Percentiles rank a stretch among this genome's conserved stretches.
Evolutionary conservation across 2,888 invertebrate genomes (phyloP).

Genomic region (Allacma fusca): DNA sequence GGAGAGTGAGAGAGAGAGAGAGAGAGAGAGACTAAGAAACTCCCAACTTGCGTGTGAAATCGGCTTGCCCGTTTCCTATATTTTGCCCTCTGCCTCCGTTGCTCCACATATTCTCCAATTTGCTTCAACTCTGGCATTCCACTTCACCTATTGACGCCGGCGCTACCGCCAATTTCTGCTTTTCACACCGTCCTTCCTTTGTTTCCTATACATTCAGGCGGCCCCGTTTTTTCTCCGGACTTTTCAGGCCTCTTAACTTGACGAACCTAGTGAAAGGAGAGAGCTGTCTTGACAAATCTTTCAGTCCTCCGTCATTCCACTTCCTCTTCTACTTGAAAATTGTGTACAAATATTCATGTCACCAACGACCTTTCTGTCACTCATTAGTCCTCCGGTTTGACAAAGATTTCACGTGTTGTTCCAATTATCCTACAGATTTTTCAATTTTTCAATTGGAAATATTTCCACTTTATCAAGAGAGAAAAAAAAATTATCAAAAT

Average conservation of each 20-base stretch:
- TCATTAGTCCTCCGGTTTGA: slow-evolving; percentile 5
- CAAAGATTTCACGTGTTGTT: neutral
- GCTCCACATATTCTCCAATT: slow-evolving; percentile 46
- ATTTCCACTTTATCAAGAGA: too few relatives aligned
- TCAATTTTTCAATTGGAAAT: too few relatives aligned
- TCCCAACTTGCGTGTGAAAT: slow-evolving; percentile 43
- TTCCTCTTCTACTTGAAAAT: slow-evolving; percentile 42
- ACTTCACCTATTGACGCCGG: slow-evolving; percentile 55
- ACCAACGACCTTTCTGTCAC: slow-evolving; percentile 5
- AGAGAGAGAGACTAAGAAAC: slow-evolving; percentile 28
- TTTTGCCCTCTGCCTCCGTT: slow-evolving; percentile 43
- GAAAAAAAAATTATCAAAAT: neutral
- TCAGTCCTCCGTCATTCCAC: slow-evolving; percentile 44
- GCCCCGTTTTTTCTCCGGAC: slow-evolving; percentile 50
- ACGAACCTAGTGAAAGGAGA: slow-evolving; percentile 15
- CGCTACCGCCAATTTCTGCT: slow-evolving; percentile 51
- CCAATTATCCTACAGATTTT: neutral
- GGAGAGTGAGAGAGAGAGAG: too few relatives aligned
- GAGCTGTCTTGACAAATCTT: slow-evolving; percentile 49
- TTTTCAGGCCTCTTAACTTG: slow-evolving; percentile 1
- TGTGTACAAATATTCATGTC: slow-evolving; percentile 37
- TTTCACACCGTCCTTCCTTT: slow-evolving; percentile 53
- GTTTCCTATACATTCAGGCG: slow-evolving; percentile 52
- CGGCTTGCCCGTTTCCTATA: slow-evolving; percentile 43
- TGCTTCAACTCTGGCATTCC: slow-evolving; percentile 51